Base-by-base conservation (phyloP, 2,797 vertebrate genomes). In the Manis javanica region DNA sequence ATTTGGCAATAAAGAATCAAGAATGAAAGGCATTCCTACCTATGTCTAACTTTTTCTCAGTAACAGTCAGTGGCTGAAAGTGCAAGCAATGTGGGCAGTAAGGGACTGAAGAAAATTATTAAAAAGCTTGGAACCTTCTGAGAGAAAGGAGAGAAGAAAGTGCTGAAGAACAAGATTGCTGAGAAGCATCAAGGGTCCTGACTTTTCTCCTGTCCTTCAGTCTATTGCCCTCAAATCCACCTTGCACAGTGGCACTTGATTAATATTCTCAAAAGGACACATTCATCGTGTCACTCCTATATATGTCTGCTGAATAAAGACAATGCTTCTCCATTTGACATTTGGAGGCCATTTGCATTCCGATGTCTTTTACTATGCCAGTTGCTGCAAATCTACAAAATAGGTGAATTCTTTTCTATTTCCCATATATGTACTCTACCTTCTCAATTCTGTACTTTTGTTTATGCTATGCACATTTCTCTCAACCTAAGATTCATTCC, bases 231-330 rank as follows among this genome's bases (percentile, higher is more conserved):
- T 93, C 61, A 51, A 94, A 90, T 90, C 59, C 55, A 82, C 90
- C 81, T 94, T 90, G n/a, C 16, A 87, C 64, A 90, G 68, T 89
- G 64, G 39, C 49, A 89, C 49, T 66, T 93, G 71, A 95, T 96
- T 95, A 87, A 87, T 86, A 94, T 85, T 96, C 34, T 87, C 61
- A 87, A 94, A 95, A 90, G 42, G 66, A 87, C 55, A 64, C 64
- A 94, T 92, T 90, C 23, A 90, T 93, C 88, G 90, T 72, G 29
- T 57, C 49, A 84, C 49, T 91, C 61, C 13, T 59, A 85, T 92
- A 83, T 10, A 51, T 92, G 39, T 63, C 37, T 88, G 66, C 49
- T 85, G 51, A 87, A 94, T 87, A 85, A 91, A 96, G 68, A 72
- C 69, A 53, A 96, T 82, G 26, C 23, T 85, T 94, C 59, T 83